Evolutionary conservation across 2,888 invertebrate species (phyloP).

Genomic region (Mesorhabditis sp.): DNA sequence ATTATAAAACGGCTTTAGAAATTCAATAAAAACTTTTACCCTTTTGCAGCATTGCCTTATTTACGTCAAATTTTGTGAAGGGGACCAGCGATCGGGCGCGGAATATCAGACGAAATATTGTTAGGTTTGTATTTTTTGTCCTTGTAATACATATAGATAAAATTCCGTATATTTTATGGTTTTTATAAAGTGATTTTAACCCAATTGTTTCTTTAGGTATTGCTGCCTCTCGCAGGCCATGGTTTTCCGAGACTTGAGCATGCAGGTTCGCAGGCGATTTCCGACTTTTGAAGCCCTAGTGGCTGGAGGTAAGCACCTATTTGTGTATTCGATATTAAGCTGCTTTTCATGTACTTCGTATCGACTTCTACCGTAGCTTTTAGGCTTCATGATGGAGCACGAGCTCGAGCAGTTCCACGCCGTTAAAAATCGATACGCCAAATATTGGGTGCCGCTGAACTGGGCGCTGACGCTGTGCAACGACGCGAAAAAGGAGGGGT

Average conservation of each 20-base stretch:
- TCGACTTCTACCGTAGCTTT: too few relatives aligned
- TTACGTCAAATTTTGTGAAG: slow-evolving; percentile 33
- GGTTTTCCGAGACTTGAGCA: slow-evolving; percentile 38
- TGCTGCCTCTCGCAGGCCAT: slow-evolving; percentile 35
- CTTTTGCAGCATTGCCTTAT: slow-evolving; percentile 36
- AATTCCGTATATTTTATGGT: background rate
- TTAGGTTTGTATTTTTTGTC: slow-evolving; percentile 15
- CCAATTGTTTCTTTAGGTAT: slow-evolving; percentile 16
- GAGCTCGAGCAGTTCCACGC: slow-evolving; percentile 35
- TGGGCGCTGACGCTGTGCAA: slow-evolving; percentile 44
- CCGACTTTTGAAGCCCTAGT: slow-evolving; percentile 5
- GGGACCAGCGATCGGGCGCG: slow-evolving; percentile 40
- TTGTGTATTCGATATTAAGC: background rate
- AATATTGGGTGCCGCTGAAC: slow-evolving; percentile 51
- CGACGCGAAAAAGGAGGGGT: slow-evolving; percentile 25
- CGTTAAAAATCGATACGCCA: slow-evolving; percentile 29
- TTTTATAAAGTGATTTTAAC: background rate
- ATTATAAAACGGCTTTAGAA: background rate
- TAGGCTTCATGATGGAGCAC: slow-evolving; percentile 31
- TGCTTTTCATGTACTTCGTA: too few relatives aligned
- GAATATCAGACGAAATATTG: slow-evolving; percentile 38
- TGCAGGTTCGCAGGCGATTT: slow-evolving; percentile 33
- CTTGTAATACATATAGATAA: background rate
- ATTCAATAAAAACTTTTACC: background rate
- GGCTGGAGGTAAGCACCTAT: background rate